Conservation (phyloP, 2,888 invertebrate species). For the Scelioninae gen. 1 region DNA sequence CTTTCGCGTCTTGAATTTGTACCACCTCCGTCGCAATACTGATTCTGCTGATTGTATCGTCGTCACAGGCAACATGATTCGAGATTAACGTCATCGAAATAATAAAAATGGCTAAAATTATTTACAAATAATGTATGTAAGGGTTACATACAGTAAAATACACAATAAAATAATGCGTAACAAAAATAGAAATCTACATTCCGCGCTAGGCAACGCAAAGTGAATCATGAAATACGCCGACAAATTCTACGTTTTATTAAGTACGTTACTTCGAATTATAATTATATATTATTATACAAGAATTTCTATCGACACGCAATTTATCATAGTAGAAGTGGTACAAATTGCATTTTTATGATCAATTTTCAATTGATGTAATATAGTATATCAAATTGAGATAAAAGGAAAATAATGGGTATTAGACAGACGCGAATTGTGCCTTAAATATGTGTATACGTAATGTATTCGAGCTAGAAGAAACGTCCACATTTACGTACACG, state of each 20-base stretch:
- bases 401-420: background rate
- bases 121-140: constrained; percentile 19
- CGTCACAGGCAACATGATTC: too few relatives aligned
- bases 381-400: too few relatives aligned
- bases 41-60: too few relatives aligned
- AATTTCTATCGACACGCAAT: too few relatives aligned
- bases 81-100: too few relatives aligned
- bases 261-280: constrained; percentile 5
- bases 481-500: constrained; percentile 36
- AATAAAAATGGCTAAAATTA: constrained; percentile 35
- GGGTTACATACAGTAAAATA: constrained; percentile 56
- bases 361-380: too few relatives aligned
- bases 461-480: constrained; percentile 30
- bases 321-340: too few relatives aligned
- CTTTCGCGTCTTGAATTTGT: too few relatives aligned
- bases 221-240: background rate
- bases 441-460: constrained; percentile 41
- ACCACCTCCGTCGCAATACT: too few relatives aligned
- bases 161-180: constrained; percentile 54
- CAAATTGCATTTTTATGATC: too few relatives aligned
- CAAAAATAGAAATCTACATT: constrained; percentile 51
- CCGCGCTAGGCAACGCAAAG: constrained; percentile 32
- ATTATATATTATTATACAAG: background rate
- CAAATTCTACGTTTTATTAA: constrained; percentile 6
- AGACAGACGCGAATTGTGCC: constrained; percentile 32